Evolutionary conservation across 2,113 vertebrate species (phyloP).

Genomic region (Chrysemys picta): DNA sequence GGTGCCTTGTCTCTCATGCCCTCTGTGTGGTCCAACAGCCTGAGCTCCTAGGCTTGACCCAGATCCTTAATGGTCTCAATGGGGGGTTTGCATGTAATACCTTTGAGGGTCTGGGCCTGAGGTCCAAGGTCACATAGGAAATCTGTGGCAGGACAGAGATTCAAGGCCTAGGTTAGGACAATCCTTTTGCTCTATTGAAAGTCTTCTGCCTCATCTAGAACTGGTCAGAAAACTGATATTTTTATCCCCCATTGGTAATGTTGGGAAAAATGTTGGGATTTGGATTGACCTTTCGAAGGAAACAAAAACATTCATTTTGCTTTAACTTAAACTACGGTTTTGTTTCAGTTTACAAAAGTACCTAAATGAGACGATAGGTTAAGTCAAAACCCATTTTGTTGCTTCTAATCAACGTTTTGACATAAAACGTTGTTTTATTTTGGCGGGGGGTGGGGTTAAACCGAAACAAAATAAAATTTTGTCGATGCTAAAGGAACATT

Average conservation of each 20-base stretch:
- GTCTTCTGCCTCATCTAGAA: neutral
- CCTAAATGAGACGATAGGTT: no score
- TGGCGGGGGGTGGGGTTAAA: accelerated
- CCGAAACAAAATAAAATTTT: accelerated
- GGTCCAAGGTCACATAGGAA: neutral
- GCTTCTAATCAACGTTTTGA: neutral
- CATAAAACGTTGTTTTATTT: accelerated
- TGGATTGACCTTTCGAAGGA: neutral
- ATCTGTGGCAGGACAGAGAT: neutral
- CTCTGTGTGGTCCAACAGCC: neutral
- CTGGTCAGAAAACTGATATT: neutral
- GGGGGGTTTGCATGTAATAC: accelerated
- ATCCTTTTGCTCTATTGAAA: neutral
- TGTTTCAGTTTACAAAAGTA: neutral
- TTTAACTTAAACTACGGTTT: neutral
- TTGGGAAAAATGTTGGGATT: neutral
- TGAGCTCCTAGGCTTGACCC: accelerated
- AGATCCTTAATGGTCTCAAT: accelerated
- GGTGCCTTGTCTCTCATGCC: neutral
- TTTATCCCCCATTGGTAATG: neutral
- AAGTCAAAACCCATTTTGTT: neutral
- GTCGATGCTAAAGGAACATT: accelerated
- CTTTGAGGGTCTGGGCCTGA: neutral
- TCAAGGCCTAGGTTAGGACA: neutral
- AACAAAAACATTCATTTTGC: neutral